Evolutionary conservation across 2,888 invertebrate genomes (phyloP), one percentile per base, ranked within the genome.

Genomic region (Phortica okadai): DNA sequence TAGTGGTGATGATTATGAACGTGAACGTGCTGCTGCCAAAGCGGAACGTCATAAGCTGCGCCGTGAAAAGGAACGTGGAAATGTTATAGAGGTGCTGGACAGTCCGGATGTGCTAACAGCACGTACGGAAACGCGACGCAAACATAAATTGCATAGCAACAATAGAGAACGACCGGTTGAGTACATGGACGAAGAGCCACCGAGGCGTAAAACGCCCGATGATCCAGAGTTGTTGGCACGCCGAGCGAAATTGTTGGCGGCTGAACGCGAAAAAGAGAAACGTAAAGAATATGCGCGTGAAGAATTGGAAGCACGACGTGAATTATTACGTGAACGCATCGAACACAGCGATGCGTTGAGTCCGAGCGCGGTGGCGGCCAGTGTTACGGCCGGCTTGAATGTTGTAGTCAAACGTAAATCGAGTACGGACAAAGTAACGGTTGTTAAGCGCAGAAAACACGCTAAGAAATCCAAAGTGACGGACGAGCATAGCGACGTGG

Each of bases 201-300:
- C 33, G n/a, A 87, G 87, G 10, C 83, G 83, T 3, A 84, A 83
- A 45, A 78, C 82, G 14, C 80, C 91, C 88, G 82, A 92, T 89
- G 90, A 91, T 92, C 86, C 93, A 88, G 91, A 94, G 91, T 86
- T 92, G 89, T 82, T 93, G 92, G 91, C 93, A 89, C 92, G 96
- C 83, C 93, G 94, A 84, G 94, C 95, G 80, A 94, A 94, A 86
- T 91, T 96, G 69, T 89, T 96, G 79, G 95, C 94, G 90, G 95
- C 95, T 92, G 95, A 95, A 86, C 92, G 96, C 45, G 92, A 96
- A 92, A 96, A 95, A 94, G 95, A 95, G 2, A 93, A 95, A 82
- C 93, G 96, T 75, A 96, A 96, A 90, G 95, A 96, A 89, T 94
- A 94, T 74, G 95, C 95, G 0, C 93, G 95, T 33, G 93, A 93